Base-by-base conservation (phyloP, 2,113 vertebrate species). In the Dermatemys mawii region DNA sequence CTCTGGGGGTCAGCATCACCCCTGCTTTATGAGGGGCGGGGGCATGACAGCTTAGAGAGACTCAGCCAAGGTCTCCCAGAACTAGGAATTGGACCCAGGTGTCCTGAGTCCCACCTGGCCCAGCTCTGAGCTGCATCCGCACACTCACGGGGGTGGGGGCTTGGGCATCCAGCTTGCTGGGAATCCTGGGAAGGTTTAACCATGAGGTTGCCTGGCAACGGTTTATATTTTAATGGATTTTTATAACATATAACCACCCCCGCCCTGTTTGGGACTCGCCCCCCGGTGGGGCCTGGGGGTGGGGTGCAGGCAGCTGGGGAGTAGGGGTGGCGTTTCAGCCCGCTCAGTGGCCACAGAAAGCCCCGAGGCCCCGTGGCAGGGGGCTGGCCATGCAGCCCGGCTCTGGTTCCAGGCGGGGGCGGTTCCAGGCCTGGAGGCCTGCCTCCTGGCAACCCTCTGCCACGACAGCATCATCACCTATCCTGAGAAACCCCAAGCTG, bases 151-250 rank as follows among this genome's bases (percentile, higher is more conserved):
- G 86, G 29, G 84, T 6, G 11, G 51, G 50, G 54, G 55, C 19
- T 53, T 79, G 60, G 29, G 86, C 24, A 35, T 54, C 80, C 75
- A 5, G 82, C 50, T 78, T 83, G 88, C 78, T 78, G 70, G 81
- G 82, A 93, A 80, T 91, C 90, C 53, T 95, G 94, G 92, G 78
- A 90, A 88, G 89, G 90, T 92, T 96, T 96, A 79, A 4, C 90
- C 83, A 94, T 92, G 92, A 81, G 92, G 97, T 97, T 97, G 95
- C 97, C 88, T 95, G 95, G 96, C 96, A 96, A 96, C 94, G 1
- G 83, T 78, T 90, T 92, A 73, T 84, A 90, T 97, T 93, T 83
- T 93, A 87, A 94, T 93, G 73, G 63, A 90, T 46, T 7, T 3
- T 35, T 63, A 17, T 35, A n/a, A 35, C 16, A 63, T 7, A 63